A percentile compares a stretch with the other conserved stretches of the same genome.
phyloP scores from a whole-genome alignment of 2,113 vertebrate genomes.

The Hiodon alosoides region DNA sequence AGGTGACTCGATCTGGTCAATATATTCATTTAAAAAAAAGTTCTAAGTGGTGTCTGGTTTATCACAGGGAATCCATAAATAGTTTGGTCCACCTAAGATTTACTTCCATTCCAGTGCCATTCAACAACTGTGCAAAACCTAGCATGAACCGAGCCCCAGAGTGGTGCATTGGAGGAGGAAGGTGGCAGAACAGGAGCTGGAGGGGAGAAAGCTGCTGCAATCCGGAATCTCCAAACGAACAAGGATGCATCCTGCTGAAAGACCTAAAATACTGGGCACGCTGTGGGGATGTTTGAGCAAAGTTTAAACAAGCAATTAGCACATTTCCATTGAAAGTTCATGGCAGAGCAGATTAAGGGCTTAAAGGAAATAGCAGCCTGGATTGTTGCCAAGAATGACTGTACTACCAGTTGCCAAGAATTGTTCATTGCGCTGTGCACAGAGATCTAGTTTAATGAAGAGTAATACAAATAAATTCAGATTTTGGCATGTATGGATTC shows the following conservation, averaged over 20 bases:
- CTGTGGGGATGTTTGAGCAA: no score
- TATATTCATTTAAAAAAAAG: background rate
- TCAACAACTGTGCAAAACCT: no score
- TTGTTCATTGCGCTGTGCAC: no score
- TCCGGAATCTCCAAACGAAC: background rate
- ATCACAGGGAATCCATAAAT: background rate
- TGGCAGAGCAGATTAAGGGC: background rate
- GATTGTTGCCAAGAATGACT: no score
- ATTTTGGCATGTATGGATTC: background rate
- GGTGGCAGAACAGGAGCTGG: background rate
- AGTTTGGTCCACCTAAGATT: background rate
- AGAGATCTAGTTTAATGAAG: background rate
- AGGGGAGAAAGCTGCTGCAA: background rate
- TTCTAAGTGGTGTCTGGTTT: background rate
- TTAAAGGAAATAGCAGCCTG: background rate
- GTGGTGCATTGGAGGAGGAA: background rate
- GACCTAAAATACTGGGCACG: background rate
- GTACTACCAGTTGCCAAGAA: no score
- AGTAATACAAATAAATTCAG: background rate
- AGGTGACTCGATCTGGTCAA: background rate
- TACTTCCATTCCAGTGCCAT: background rate
- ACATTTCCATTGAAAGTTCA: background rate
- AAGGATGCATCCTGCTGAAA: background rate
- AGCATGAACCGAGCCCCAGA: background rate
- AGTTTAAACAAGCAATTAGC: no score